phyloP scores from a whole-genome alignment of 1,140 invertebrate species.

The Radopholus similis region DNA sequence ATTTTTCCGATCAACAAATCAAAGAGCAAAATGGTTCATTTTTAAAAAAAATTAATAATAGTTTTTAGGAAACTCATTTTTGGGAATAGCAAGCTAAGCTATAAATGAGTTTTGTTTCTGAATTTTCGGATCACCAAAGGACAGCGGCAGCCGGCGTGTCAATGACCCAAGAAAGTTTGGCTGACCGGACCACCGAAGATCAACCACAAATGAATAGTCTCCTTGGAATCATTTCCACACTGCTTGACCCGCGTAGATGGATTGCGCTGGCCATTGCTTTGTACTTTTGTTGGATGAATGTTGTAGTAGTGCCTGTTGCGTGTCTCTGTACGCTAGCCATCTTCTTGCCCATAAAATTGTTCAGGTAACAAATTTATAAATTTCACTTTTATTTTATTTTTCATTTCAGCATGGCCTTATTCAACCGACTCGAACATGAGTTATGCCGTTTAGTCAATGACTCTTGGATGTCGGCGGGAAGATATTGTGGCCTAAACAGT shows the following conservation, averaged over 20 bases:
- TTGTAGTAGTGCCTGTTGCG: conserved; percentile 48
- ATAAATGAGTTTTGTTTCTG: too few species aligned
- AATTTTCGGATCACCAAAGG: too few species aligned
- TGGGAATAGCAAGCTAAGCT: too few species aligned
- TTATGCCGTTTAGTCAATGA: conserved; percentile 55
- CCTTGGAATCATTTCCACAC: not conserved
- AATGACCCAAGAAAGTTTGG: too few species aligned
- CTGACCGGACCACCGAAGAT: too few species aligned
- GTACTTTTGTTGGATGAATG: conserved; percentile 56
- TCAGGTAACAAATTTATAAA: conserved; percentile 11
- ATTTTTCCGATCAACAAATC: too few species aligned
- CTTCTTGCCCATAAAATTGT: conserved; percentile 41
- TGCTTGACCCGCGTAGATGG: conserved; percentile 29
- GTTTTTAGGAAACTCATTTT: too few species aligned
- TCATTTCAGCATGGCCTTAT: conserved; percentile 46
- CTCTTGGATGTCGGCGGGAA: conserved; percentile 45
- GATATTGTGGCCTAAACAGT: conserved; percentile 52
- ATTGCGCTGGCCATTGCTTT: conserved; percentile 42
- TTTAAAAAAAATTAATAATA: too few species aligned
- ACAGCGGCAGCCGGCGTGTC: too few species aligned
- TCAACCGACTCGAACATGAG: conserved; percentile 46
- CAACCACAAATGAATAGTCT: not conserved
- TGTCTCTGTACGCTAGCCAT: conserved; percentile 43
- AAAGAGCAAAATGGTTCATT: too few species aligned
- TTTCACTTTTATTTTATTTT: conserved; percentile 6